Evolutionary conservation across 2,888 invertebrate genomes (phyloP).

Genomic region (Trisateles emortualis): DNA sequence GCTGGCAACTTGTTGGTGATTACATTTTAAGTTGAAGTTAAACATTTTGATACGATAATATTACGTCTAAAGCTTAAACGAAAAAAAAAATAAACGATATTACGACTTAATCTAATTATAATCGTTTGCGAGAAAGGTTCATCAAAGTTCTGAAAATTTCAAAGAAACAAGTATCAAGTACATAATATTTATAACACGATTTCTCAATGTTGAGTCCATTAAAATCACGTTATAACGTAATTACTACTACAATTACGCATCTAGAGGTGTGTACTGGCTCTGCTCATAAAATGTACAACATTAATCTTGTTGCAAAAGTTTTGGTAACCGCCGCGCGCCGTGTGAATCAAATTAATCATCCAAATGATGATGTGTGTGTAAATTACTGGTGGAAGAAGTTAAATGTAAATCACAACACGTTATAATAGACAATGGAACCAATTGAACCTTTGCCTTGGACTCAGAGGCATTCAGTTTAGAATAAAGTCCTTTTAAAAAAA

Average conservation of each 20-base stretch:
- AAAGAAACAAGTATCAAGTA: constrained; percentile 21
- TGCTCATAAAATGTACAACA: constrained; percentile 32
- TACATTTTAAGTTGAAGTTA: neutral
- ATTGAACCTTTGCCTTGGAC: too few relatives aligned
- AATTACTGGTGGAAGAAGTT: neutral
- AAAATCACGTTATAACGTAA: constrained; percentile 51
- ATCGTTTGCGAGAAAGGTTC: constrained; percentile 28
- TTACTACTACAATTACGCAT: too few relatives aligned
- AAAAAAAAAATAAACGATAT: constrained; percentile 4
- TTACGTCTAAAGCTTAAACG: neutral
- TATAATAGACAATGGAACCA: too few relatives aligned
- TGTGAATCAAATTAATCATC: constrained; percentile 17
- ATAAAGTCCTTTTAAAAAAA: too few relatives aligned
- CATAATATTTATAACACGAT: constrained; percentile 27
- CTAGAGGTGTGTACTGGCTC: constrained; percentile 29
- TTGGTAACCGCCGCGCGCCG: constrained; percentile 19
- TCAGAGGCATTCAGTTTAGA: too few relatives aligned
- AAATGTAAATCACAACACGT: neutral
- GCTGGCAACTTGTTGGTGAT: neutral
- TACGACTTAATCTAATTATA: constrained; percentile 34
- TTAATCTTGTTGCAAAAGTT: constrained; percentile 52
- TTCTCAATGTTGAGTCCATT: constrained; percentile 37
- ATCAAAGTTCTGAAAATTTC: constrained; percentile 9
- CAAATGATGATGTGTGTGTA: neutral
- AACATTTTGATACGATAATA: neutral